phyloP scores from a whole-genome alignment of 2,888 invertebrate genomes.

The Polydesmus complanatus region DNA sequence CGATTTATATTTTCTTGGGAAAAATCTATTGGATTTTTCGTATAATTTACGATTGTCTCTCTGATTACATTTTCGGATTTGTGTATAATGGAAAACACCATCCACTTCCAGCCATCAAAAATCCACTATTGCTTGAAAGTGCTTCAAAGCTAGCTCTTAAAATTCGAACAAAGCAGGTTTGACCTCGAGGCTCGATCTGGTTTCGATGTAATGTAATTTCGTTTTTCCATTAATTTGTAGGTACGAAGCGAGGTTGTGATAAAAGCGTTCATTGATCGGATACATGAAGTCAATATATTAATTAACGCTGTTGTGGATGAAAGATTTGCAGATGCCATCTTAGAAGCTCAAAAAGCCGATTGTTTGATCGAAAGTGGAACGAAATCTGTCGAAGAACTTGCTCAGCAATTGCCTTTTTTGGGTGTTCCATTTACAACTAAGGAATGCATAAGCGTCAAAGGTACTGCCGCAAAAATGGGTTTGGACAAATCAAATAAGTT shows the following conservation, averaged over 20 bases:
- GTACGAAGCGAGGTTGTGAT: conserved; percentile 56
- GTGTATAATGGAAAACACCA: conserved; percentile 47
- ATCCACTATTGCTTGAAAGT: conserved; percentile 56
- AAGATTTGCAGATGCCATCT: conserved; percentile 58
- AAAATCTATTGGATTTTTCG: neutral
- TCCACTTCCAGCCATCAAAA: conserved; percentile 54
- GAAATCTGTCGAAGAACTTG: conserved; percentile 48
- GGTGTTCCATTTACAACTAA: conserved; percentile 33
- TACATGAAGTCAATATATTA: conserved; percentile 57
- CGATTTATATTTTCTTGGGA: neutral
- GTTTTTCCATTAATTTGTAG: conserved; percentile 33
- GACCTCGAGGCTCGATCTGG: neutral
- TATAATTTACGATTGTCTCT: conserved; percentile 32
- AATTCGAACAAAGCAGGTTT: conserved; percentile 61
- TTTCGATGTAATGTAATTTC: neutral
- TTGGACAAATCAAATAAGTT: too few relatives aligned
- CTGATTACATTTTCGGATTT: conserved; percentile 41
- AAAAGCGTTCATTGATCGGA: conserved; percentile 57
- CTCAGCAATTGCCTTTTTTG: conserved; percentile 47
- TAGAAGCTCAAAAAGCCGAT: conserved; percentile 63
- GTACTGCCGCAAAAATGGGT: too few relatives aligned
- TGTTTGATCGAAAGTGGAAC: conserved; percentile 44
- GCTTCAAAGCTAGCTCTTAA: conserved; percentile 59
- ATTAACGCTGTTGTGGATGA: conserved; percentile 74
- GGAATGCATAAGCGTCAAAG: conserved; percentile 31